phyloP scores from a whole-genome alignment of 2,797 vertebrate genomes.

The Graptemys geographica region DNA sequence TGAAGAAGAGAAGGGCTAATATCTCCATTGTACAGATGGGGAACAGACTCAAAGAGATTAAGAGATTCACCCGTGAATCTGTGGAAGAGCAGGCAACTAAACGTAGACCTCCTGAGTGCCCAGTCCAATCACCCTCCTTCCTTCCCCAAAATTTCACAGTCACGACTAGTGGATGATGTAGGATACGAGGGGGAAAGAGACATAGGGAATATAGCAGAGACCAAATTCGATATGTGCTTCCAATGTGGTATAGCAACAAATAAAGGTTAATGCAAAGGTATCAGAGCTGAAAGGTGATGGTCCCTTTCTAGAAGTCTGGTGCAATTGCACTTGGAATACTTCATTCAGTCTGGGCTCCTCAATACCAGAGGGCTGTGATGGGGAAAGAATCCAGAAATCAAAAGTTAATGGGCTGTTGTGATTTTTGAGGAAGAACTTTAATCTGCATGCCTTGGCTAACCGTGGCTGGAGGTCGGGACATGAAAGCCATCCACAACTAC shows the following conservation, averaged over 20 bases:
- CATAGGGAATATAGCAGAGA: neutral
- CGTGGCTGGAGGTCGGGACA: neutral
- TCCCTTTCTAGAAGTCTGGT: neutral
- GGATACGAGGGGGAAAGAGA: accelerated
- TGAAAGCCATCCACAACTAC: neutral
- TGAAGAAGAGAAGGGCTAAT: neutral
- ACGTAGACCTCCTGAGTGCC: neutral
- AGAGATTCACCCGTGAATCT: neutral
- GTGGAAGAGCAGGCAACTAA: neutral
- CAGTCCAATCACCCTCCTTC: neutral
- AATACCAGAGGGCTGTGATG: neutral
- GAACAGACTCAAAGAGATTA: neutral
- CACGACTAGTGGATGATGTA: neutral
- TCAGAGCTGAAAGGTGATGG: accelerated
- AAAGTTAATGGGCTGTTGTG: neutral
- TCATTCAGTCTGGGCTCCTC: neutral
- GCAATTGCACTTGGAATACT: neutral
- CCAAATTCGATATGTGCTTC: neutral
- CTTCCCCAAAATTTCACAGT: neutral
- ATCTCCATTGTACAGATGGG: neutral
- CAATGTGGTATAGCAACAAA: accelerated
- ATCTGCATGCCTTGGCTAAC: constrained; percentile 39
- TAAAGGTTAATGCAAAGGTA: neutral
- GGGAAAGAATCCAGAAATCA: constrained; percentile 23
- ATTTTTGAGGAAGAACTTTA: constrained; percentile 51